These are phyloP conservation scores for Carduelis carduelis DNA, from an alignment of 2,797 vertebrate genomes.

Conservation along the genomic window DNA sequence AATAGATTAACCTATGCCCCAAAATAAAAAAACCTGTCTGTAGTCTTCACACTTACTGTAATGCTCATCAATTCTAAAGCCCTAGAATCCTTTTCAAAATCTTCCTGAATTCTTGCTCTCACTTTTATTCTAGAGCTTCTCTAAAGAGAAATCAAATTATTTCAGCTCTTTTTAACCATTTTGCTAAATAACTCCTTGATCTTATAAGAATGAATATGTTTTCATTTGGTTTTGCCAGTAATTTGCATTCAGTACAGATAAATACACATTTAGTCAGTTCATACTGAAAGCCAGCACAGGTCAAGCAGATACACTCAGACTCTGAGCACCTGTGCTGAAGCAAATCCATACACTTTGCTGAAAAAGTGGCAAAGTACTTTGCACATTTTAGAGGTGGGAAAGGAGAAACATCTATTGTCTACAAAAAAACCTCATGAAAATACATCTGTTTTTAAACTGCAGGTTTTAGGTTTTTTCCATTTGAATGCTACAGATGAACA, in stretches of 20 bases:
- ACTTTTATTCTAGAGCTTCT: background rate
- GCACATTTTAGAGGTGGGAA: background rate
- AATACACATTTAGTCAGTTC: background rate
- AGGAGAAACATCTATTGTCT: background rate
- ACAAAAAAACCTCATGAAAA: background rate
- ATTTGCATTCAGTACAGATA: background rate
- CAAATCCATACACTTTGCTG: background rate
- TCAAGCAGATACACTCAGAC: background rate
- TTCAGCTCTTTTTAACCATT: background rate
- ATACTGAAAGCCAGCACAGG: background rate
- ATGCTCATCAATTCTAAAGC: fast-evolving
- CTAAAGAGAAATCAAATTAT: background rate
- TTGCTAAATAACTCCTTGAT: background rate
- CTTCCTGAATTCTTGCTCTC: background rate
- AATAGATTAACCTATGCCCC: background rate
- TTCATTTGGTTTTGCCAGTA: background rate
- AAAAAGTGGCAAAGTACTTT: background rate
- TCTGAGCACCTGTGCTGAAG: background rate
- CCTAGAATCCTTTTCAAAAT: background rate
- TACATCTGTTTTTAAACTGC: background rate
- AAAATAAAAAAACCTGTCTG: background rate
- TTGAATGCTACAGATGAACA: background rate
- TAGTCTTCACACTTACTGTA: background rate
- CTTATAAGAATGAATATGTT: background rate
- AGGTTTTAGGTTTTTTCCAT: background rate